A percentile compares a stretch with the other conserved stretches of the same genome.
These are phyloP conservation scores for Syngnathus scovelli DNA, from an alignment of 2,113 vertebrate species.

Conservation along the genomic window DNA sequence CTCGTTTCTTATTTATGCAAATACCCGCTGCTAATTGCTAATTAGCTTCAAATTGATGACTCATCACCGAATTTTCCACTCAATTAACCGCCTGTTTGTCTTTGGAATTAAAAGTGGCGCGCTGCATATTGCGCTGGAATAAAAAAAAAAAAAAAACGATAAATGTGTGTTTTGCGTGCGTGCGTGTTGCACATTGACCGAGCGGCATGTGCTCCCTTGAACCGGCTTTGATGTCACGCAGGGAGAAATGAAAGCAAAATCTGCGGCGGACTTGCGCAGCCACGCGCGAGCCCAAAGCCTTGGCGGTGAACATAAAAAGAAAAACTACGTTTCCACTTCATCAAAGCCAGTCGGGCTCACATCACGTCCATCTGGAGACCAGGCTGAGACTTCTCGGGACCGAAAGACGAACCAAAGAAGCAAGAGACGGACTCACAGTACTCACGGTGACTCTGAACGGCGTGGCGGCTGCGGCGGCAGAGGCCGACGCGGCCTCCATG, in stretches of 20 bases:
- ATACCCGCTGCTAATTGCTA: slow-evolving; percentile 49
- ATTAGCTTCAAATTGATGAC: slow-evolving; percentile 56
- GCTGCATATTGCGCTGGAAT: slow-evolving; percentile 19
- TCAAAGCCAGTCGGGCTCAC: slow-evolving; percentile 35
- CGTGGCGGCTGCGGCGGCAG: slow-evolving; percentile 66
- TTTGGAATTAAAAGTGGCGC: slow-evolving; percentile 54
- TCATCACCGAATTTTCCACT: slow-evolving; percentile 37
- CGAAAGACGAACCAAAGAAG: neutral
- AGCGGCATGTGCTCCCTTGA: neutral
- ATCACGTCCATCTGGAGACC: slow-evolving; percentile 43
- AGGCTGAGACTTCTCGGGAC: slow-evolving; percentile 12
- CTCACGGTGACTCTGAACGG: slow-evolving; percentile 94
- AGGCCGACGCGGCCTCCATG: slow-evolving; percentile 81
- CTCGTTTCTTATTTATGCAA: slow-evolving; percentile 49
- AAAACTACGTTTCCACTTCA: slow-evolving; percentile 36
- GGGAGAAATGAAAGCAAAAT: slow-evolving; percentile 16
- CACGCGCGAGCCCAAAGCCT: slow-evolving; percentile 4
- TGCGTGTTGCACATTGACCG: neutral
- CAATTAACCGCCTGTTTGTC: slow-evolving; percentile 54
- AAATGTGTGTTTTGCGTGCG: slow-evolving; percentile 8
- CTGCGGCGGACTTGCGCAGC: slow-evolving; percentile 5
- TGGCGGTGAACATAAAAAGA: slow-evolving; percentile 25
- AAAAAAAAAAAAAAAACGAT: slow-evolving; percentile 1
- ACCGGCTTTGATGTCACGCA: slow-evolving; percentile 9
- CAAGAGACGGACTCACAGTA: slow-evolving; percentile 46